Base-by-base conservation (phyloP, 2,888 invertebrate genomes). In the Podabrus alpinus region DNA sequence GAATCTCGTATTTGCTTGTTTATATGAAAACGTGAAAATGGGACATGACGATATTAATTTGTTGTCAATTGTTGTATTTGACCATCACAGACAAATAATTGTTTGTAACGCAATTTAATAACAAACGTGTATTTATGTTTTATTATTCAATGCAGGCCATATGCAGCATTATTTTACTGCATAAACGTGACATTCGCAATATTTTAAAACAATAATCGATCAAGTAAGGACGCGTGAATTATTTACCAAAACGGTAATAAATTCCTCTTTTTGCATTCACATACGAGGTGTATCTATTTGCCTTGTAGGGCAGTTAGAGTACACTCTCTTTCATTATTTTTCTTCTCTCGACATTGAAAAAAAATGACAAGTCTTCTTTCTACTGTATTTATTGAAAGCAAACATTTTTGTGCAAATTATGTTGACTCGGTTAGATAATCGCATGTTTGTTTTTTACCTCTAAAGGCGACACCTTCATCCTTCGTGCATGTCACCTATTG, bases 181-280 rank as follows among this genome's bases (percentile, higher is more conserved):
- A 25, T 15, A 21, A 29, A 68, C 74, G 74, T 68, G 74, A 67
- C 68, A 64, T 68, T 71, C 16, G 24, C 29, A 25, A 67, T 29
- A 16, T 67, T 64, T 62, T 70, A 71, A 68, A 72, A 72, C 60
- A 75, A 75, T 72, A 72, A 75, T 70, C 66, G 72, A 61, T 71
- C 59, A 16, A 71, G 16, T 29, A 71, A 74, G 74, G 74, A 69
- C 74, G 61, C 59, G 59, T 66, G 59, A 69, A 70, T 74, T 74
- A 74, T 77, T 74, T 72, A 72, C 68, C 17, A 74, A 77, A 74
- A 74, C 68, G 77, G 74, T 64, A 66, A 66, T 77, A 75, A 75
- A 75, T 72, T 70, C 24, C 45, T 45, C 19, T 11, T 59, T n/a
- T 62, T 45, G 24, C 24, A 25, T 62, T 67, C 59, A 68, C 59